These are phyloP conservation scores for Frieseomelitta varia DNA, from an alignment of 1,140 invertebrate species.

Conservation along the genomic window DNA sequence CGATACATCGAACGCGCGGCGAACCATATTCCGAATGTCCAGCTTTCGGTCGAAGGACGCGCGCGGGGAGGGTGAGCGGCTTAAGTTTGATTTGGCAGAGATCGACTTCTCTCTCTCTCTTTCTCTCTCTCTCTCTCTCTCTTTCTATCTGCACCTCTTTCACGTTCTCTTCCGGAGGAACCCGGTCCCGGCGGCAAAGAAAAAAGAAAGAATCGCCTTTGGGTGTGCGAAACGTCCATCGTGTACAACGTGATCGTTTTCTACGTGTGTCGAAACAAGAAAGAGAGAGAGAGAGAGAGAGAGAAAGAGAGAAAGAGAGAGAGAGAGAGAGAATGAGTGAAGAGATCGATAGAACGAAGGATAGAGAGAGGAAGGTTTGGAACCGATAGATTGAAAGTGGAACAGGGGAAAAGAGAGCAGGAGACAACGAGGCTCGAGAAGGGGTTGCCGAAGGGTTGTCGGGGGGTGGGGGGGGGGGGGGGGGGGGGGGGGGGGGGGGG, in stretches of 20 bases:
- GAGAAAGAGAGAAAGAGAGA: neutral
- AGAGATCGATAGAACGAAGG: constrained; percentile 57
- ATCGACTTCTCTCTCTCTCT: neutral
- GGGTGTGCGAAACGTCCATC: constrained; percentile 33
- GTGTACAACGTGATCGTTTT: constrained; percentile 18
- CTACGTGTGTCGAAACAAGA: constrained; percentile 23
- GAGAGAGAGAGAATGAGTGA: neutral
- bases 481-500: too few relatives aligned
- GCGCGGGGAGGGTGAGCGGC: neutral
- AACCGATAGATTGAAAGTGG: constrained; percentile 13
- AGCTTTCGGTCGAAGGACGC: neutral
- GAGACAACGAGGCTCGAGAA: constrained; percentile 48
- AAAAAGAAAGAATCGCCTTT: constrained; percentile 1
- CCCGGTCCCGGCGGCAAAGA: neutral
- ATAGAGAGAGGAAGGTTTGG: neutral
- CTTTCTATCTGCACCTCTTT: neutral
- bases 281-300: neutral
- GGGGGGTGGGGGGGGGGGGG: neutral
- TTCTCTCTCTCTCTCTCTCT: too few relatives aligned
- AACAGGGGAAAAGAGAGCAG: constrained; percentile 34
- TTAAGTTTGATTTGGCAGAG: constrained; percentile 54
- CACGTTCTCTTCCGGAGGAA: neutral
- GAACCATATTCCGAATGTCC: neutral
- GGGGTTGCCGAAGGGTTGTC: constrained; percentile 12
- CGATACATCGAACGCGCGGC: constrained; percentile 15